These are phyloP conservation scores for Ploceus nigricollis DNA, from an alignment of 2,113 vertebrate genomes.

Conservation along the genomic window DNA sequence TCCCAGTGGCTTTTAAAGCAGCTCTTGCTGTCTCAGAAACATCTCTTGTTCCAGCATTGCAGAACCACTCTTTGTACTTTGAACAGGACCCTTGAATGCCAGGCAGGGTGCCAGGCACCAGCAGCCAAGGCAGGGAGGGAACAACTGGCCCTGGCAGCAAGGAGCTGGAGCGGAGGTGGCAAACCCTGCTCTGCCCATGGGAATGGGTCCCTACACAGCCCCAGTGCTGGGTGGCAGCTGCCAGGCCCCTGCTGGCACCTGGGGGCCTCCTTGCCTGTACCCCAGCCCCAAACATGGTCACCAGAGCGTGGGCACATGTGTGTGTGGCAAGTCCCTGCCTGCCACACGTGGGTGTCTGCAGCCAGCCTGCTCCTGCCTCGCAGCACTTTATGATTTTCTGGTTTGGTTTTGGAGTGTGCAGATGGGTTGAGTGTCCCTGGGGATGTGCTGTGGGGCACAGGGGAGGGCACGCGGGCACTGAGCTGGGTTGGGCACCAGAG, in stretches of 20 bases:
- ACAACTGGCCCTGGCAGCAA: background rate
- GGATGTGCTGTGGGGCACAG: background rate
- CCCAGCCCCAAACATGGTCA: accelerated
- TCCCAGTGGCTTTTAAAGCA: background rate
- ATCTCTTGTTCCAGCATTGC: background rate
- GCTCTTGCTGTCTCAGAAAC: background rate
- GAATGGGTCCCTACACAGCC: background rate
- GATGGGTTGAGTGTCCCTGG: background rate
- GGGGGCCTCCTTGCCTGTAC: background rate
- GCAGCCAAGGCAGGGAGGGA: background rate
- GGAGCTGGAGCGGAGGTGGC: background rate
- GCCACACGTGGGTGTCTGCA: background rate
- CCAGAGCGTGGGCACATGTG: accelerated
- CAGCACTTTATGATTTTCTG: background rate
- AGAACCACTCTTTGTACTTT: constrained; percentile 16
- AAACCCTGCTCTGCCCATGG: background rate
- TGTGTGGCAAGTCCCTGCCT: background rate
- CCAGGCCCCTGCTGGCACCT: background rate
- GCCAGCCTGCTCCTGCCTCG: background rate
- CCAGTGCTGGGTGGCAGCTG: background rate
- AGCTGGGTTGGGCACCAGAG: background rate
- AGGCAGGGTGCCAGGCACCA: background rate
- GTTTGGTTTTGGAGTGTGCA: background rate
- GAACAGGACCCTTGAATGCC: background rate
- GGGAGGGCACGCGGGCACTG: accelerated